Conservation (phyloP, 1,140 invertebrate genomes). For the Aethina tumida region DNA sequence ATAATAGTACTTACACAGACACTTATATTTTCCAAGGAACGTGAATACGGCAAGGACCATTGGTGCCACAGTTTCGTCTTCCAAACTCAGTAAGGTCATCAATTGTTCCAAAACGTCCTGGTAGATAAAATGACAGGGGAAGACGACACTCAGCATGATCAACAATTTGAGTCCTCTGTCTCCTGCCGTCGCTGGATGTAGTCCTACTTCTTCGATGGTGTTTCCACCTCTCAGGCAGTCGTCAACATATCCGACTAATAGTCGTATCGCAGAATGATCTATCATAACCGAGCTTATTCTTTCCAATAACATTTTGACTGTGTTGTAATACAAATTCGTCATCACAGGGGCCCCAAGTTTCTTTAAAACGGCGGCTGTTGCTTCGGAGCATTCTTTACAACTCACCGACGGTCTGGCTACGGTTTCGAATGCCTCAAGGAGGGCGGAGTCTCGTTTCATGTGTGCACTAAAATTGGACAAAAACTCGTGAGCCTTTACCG, state of each 20-base stretch:
- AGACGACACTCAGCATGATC: constrained; percentile 79
- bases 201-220: constrained; percentile 62
- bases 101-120: constrained; percentile 73
- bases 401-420: constrained; percentile 79
- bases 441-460: constrained; percentile 63
- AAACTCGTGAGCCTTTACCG: constrained; percentile 86
- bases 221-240: constrained; percentile 59
- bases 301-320: constrained; percentile 85
- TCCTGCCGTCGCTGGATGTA: constrained; percentile 68
- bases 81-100: constrained; percentile 63
- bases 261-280: constrained; percentile 72
- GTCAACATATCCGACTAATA: constrained; percentile 59
- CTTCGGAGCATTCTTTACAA: constrained; percentile 83
- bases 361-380: constrained; percentile 75
- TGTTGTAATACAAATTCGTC: constrained; percentile 92
- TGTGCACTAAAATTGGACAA: constrained; percentile 79
- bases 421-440: constrained; percentile 76
- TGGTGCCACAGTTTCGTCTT: constrained; percentile 76
- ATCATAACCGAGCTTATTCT: constrained; percentile 92
- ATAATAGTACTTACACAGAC: constrained; percentile 49
- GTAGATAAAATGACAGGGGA: constrained; percentile 85
- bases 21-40: constrained; percentile 79
- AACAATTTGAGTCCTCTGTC: constrained; percentile 74
- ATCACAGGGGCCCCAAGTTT: constrained; percentile 88
- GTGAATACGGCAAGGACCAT: constrained; percentile 73